Conservation (phyloP, 37 sponge, comb jelly and placozoan genomes). For the Mnemiopsis leidyi region DNA sequence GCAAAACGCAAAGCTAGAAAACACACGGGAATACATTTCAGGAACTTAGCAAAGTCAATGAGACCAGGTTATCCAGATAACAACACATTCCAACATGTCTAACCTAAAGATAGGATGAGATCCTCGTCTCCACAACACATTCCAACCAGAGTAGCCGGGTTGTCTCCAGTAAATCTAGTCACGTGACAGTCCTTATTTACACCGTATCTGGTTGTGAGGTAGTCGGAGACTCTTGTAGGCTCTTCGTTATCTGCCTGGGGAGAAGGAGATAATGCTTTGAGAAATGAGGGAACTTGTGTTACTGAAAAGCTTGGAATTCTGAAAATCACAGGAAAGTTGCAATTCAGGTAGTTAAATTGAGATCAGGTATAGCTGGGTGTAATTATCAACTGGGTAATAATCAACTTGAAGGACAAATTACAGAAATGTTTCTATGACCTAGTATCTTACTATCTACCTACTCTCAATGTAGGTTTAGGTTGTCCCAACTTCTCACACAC, state of each 20-base stretch:
- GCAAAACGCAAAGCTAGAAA: too few species aligned
- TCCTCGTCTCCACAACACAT: background rate
- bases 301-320: too few species aligned
- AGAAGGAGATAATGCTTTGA: background rate
- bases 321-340: too few species aligned
- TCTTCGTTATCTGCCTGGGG: background rate
- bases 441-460: background rate
- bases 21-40: too few species aligned
- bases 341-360: too few species aligned
- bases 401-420: too few species aligned
- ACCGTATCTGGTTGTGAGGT: background rate
- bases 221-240: background rate
- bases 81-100: too few species aligned
- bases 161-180: background rate
- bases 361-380: too few species aligned
- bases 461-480: background rate
- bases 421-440: too few species aligned
- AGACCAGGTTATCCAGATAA: too few species aligned
- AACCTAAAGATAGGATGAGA: background rate
- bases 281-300: background rate
- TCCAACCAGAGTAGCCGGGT: slow-evolving; percentile 15
- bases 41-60: too few species aligned
- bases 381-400: too few species aligned
- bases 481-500: background rate
- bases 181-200: background rate